These are phyloP conservation scores for Hyaena hyaena DNA, from an alignment of 2,113 vertebrate genomes.

Conservation along the genomic window DNA sequence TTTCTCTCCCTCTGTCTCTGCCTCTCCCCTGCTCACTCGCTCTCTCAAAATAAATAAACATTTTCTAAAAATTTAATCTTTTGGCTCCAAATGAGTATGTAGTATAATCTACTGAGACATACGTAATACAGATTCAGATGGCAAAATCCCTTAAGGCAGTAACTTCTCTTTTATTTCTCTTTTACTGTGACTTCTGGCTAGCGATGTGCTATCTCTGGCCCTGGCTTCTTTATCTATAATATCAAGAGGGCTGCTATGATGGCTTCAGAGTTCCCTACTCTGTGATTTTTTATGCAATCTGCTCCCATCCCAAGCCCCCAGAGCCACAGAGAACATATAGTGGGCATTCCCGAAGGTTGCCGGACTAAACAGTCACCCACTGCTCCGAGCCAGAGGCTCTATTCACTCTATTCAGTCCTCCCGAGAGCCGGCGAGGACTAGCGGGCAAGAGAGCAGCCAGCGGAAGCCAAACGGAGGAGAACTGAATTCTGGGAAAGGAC, in stretches of 20 bases:
- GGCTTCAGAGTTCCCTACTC: neutral
- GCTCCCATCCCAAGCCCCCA: neutral
- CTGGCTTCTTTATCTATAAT: neutral
- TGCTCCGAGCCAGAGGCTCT: neutral
- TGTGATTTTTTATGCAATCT: neutral
- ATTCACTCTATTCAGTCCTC: neutral
- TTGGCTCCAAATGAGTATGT: neutral
- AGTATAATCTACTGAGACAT: neutral
- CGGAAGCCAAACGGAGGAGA: neutral
- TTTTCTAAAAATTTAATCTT: neutral
- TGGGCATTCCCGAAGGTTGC: neutral
- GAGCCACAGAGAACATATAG: too few species aligned
- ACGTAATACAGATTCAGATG: neutral
- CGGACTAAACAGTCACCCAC: neutral
- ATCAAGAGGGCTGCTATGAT: neutral
- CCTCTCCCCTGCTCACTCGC: too few species aligned
- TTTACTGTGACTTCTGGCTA: neutral
- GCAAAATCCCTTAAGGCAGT: neutral
- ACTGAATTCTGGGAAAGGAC: neutral
- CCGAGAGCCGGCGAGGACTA: rapidly evolving
- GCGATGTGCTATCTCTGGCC: neutral
- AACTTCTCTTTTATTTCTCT: conserved; percentile 10
- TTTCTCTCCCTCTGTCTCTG: too few species aligned
- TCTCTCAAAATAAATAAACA: too few species aligned
- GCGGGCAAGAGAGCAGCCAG: neutral